Evolutionary conservation across 1,140 invertebrate genomes (phyloP).

Genomic region (Zaprionus davidi): DNA sequence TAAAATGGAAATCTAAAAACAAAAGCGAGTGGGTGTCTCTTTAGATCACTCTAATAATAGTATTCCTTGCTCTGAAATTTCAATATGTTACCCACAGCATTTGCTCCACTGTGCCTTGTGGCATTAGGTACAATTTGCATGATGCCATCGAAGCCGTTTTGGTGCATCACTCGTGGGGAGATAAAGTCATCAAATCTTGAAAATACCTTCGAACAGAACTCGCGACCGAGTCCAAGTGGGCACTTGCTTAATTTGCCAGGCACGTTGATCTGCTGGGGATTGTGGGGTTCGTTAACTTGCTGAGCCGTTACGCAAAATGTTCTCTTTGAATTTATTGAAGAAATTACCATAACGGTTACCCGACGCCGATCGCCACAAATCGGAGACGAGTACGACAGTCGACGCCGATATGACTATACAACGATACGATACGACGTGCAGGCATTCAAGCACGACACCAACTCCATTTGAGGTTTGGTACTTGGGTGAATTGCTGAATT

Average conservation of each 20-base stretch:
- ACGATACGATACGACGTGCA: conserved; percentile 51
- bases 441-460: conserved; percentile 66
- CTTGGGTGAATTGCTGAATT: conserved; percentile 9
- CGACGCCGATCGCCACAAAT: conserved; percentile 21
- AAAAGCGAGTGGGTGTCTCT: not conserved
- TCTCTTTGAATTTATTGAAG: conserved; percentile 76
- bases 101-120: conserved; percentile 20
- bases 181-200: conserved; percentile 64
- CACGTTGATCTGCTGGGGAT: conserved; percentile 52
- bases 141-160: conserved; percentile 26
- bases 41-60: not conserved
- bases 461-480: conserved; percentile 33
- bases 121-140: conserved; percentile 61
- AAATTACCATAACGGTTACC: conserved; percentile 79
- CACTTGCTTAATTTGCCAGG: conserved; percentile 62
- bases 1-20: not conserved
- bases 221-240: not conserved
- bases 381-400: conserved; percentile 12
- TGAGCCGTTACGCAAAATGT: conserved; percentile 72
- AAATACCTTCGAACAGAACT: not conserved
- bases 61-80: not conserved
- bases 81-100: not conserved
- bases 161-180: not conserved
- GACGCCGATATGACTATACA: conserved; percentile 20
- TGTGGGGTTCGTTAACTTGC: conserved; percentile 64